Conservation (phyloP, 2,888 invertebrate genomes). For the Taenaris catops region DNA sequence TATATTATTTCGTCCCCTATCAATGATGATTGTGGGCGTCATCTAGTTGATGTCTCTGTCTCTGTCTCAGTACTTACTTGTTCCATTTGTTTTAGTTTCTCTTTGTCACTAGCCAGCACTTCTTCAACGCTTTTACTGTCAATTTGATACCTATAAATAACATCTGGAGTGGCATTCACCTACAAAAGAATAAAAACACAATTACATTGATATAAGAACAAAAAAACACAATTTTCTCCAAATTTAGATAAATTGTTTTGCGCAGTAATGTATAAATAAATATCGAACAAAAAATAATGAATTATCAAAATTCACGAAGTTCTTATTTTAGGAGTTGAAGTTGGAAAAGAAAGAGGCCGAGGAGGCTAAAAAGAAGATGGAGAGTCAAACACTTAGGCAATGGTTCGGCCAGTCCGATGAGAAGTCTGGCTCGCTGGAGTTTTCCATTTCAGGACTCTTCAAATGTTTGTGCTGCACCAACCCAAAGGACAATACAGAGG, state of each 20-base stretch:
- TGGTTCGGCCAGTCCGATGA: conserved; percentile 86
- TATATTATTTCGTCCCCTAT: too few relatives aligned
- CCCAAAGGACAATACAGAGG: conserved; percentile 91
- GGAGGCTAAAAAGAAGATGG: conserved; percentile 89
- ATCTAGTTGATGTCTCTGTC: too few relatives aligned
- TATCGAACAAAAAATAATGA: too few relatives aligned
- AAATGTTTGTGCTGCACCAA: conserved; percentile 94
- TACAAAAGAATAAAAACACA: conserved; percentile 28
- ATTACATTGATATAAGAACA: too few relatives aligned
- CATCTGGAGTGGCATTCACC: conserved; percentile 81
- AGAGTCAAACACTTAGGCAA: conserved; percentile 87
- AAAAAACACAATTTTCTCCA: too few relatives aligned
- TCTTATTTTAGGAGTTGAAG: conserved; percentile 85
- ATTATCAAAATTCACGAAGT: too few relatives aligned
- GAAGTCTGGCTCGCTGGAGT: conserved; percentile 91
- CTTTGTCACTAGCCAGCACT: conserved; percentile 80
- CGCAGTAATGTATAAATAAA: too few relatives aligned
- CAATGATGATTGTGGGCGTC: too few relatives aligned
- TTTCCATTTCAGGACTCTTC: conserved; percentile 91
- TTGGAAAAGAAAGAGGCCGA: conserved; percentile 90
- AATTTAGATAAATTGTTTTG: too few relatives aligned
- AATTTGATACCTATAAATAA: conserved; percentile 85
- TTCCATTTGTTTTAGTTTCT: conserved; percentile 71
- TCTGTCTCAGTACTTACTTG: conserved; percentile 50
- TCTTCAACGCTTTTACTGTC: conserved; percentile 76